phyloP scores from a whole-genome alignment of 2,797 vertebrate genomes.

The Intellagama lesueurii region DNA sequence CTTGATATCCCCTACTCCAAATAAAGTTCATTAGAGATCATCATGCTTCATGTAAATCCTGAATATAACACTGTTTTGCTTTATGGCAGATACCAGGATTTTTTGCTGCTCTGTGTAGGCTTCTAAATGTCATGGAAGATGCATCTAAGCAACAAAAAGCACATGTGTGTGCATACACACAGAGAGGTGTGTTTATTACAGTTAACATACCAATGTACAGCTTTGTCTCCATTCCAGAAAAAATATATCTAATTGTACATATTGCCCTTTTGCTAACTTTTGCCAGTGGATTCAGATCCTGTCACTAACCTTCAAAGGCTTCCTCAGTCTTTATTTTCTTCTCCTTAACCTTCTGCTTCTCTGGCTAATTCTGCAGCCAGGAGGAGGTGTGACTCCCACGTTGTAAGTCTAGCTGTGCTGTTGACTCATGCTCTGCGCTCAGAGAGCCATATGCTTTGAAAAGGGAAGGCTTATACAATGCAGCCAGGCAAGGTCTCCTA shows the following conservation, averaged over 20 bases:
- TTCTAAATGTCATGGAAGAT: neutral
- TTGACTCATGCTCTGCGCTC: conserved; percentile 69
- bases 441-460: conserved; percentile 66
- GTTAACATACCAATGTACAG: neutral
- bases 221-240: neutral
- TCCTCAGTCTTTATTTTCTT: conserved; percentile 72
- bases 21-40: no score
- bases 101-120: no score
- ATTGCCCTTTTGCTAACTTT: conserved; percentile 35
- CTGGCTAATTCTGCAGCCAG: conserved; percentile 73
- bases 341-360: conserved; percentile 76
- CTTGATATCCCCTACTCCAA: no score
- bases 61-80: no score
- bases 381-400: conserved; percentile 74
- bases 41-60: no score
- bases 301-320: conserved; percentile 72
- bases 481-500: conserved; percentile 60
- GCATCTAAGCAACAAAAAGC: neutral
- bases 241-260: conserved; percentile 26
- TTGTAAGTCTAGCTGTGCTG: conserved; percentile 69
- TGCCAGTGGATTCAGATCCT: conserved; percentile 57
- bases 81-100: no score
- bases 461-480: conserved; percentile 69
- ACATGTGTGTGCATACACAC: neutral
- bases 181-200: neutral